These are phyloP conservation scores for Enteromius anoplus DNA, from an alignment of 2,797 vertebrate species.

Conservation along the genomic window DNA sequence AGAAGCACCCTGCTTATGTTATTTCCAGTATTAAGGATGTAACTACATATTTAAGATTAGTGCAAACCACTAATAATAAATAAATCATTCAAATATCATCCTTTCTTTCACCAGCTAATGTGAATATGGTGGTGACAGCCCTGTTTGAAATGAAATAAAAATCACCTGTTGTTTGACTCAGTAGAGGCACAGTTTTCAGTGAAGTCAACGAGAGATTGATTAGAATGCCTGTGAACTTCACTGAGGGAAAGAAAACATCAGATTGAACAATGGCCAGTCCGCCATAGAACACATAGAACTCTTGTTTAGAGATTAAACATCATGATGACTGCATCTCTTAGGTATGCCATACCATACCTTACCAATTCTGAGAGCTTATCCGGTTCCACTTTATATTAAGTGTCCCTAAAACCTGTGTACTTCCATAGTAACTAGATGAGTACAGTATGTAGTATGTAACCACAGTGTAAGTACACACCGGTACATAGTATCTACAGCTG, in stretches of 20 bases:
- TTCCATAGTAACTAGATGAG: no score
- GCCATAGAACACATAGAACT: neutral
- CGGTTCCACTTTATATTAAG: no score
- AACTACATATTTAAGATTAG: neutral
- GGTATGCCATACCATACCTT: neutral
- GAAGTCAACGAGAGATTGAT: neutral
- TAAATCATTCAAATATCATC: neutral
- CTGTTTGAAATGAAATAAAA: neutral
- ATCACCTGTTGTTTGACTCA: neutral
- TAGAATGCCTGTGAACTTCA: neutral
- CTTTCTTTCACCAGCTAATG: neutral
- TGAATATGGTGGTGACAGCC: neutral
- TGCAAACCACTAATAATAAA: neutral
- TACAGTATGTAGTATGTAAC: no score
- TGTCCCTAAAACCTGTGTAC: no score
- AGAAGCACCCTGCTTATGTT: neutral
- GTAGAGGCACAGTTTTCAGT: neutral
- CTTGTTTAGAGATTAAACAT: neutral
- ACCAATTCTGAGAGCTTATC: no score
- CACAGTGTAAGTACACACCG: no score
- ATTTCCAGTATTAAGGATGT: neutral
- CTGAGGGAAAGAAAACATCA: neutral
- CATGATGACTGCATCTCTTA: constrained; percentile 1
- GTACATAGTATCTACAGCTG: no score
- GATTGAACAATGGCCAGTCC: neutral